phyloP scores from a whole-genome alignment of 1,140 invertebrate genomes.

The Phenacoccus solenopsis region DNA sequence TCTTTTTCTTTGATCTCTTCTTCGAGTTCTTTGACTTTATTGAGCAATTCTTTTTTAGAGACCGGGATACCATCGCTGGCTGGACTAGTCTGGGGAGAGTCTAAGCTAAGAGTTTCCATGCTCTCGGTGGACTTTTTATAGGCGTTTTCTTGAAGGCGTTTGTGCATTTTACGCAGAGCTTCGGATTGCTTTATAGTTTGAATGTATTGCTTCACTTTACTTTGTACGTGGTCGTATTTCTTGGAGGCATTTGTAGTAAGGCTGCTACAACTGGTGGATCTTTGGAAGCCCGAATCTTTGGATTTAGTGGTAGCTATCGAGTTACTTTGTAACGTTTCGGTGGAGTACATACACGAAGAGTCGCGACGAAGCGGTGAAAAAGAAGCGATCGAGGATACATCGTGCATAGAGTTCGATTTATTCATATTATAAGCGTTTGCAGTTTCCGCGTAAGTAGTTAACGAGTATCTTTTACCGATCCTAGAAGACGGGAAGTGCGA shows the following conservation, averaged over 20 bases:
- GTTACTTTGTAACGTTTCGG: not conserved
- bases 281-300: conserved; percentile 9
- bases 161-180: conserved; percentile 5
- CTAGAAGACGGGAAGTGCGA: not conserved
- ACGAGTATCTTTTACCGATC: not conserved
- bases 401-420: not conserved
- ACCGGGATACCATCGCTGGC: not conserved
- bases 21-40: not conserved
- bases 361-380: not conserved
- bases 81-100: not conserved
- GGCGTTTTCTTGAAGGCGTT: not conserved
- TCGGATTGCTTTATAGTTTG: not conserved
- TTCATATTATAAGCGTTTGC: not conserved
- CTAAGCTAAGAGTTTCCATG: not conserved
- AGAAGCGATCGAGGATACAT: not conserved
- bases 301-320: conserved; percentile 6
- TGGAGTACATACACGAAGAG: conserved; percentile 3
- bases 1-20: conserved; percentile 4
- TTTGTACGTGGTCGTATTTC: conserved; percentile 7
- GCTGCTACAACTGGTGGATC: not conserved
- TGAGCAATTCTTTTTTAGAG: not conserved
- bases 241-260: not conserved
- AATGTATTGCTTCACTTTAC: conserved; percentile 8
- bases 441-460: not conserved
- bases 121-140: not conserved